Evolutionary conservation across 2,888 invertebrate species (phyloP).

Genomic region (Mythimna vitellina): DNA sequence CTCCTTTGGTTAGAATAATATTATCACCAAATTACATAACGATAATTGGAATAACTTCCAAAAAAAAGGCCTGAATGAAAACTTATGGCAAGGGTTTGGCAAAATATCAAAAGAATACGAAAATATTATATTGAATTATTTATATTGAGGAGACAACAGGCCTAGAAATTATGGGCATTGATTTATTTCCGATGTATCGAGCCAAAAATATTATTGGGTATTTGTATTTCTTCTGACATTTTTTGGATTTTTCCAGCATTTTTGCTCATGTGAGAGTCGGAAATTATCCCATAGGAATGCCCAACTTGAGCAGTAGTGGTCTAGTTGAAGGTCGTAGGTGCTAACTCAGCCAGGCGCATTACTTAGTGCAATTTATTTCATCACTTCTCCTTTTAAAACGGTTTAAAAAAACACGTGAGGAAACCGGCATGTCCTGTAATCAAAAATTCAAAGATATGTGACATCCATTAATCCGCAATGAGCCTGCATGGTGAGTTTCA

Average conservation of each 20-base stretch:
- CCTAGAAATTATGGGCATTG: not conserved
- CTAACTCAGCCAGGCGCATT: too few relatives aligned
- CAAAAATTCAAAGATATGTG: too few relatives aligned
- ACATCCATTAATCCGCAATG: too few relatives aligned
- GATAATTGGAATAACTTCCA: constrained; percentile 15
- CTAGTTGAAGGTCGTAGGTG: too few relatives aligned
- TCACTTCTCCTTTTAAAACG: too few relatives aligned
- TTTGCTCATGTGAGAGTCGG: not conserved
- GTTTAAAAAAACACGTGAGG: too few relatives aligned
- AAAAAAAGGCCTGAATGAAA: not conserved
- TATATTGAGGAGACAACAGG: not conserved
- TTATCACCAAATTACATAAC: not conserved
- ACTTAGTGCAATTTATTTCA: too few relatives aligned
- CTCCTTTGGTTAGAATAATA: not conserved
- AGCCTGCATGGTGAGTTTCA: too few relatives aligned
- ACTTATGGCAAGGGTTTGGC: constrained; percentile 11
- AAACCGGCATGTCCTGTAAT: too few relatives aligned
- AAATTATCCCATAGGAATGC: not conserved
- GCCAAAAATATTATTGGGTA: not conserved
- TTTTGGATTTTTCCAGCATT: not conserved
- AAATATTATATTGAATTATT: constrained; percentile 11
- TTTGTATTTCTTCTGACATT: not conserved
- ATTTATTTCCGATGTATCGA: constrained; percentile 2
- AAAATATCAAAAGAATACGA: constrained; percentile 11
- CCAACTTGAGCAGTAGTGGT: too few relatives aligned